A percentile compares a stretch with the other conserved stretches of the same genome.
These are phyloP conservation scores for Periophthalmodon schlosseri DNA, from an alignment of 2,113 vertebrate species.

Conservation along the genomic window DNA sequence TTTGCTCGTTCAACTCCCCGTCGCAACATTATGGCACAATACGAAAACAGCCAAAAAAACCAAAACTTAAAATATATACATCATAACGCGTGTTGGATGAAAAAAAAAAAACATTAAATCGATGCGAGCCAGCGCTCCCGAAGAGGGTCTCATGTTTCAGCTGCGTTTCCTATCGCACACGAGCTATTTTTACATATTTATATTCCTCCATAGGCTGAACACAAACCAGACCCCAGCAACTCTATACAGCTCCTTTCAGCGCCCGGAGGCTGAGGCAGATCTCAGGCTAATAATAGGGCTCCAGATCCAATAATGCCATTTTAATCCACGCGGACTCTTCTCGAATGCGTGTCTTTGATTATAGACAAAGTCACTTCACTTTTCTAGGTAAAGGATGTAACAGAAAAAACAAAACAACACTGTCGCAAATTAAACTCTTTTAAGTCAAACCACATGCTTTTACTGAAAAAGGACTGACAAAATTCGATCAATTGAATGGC, in stretches of 20 bases:
- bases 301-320: conserved; percentile 60
- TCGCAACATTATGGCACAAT: not conserved
- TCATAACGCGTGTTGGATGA: conserved; percentile 3
- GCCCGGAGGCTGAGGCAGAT: conserved; percentile 56
- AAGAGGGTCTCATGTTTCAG: conserved; percentile 44
- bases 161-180: conserved; percentile 40
- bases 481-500: too few species aligned
- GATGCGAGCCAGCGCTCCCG: conserved; percentile 4
- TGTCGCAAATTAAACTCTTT: too few species aligned
- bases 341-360: conserved; percentile 6
- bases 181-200: conserved; percentile 31
- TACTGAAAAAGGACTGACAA: too few species aligned
- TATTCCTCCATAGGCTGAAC: conserved; percentile 37
- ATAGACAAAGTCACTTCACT: conserved; percentile 11
- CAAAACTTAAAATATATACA: not conserved
- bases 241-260: conserved; percentile 39
- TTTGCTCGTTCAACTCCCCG: not conserved
- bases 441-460: too few species aligned
- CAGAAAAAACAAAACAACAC: too few species aligned
- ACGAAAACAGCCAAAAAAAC: not conserved
- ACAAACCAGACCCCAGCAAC: conserved; percentile 46
- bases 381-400: not conserved
- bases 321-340: conserved; percentile 50
- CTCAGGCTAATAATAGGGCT: conserved; percentile 63
- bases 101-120: conserved; percentile 17